Evolutionary conservation across 2,113 vertebrate genomes (phyloP).

Genomic region (Gymnarchus niloticus): DNA sequence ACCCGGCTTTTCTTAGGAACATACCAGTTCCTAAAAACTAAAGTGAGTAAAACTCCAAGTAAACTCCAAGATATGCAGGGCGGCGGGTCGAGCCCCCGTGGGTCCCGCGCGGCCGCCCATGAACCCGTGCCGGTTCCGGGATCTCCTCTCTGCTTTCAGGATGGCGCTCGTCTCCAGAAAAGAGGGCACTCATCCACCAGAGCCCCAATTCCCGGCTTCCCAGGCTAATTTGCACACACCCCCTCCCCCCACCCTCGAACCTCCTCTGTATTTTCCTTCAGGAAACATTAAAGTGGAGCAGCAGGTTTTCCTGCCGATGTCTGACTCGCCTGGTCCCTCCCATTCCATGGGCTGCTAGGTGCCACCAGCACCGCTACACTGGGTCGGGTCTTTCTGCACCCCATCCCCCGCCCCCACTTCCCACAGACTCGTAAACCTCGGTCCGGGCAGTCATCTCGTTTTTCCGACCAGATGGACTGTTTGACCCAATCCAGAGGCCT

Average conservation of each 20-base stretch:
- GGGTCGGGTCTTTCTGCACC: not conserved
- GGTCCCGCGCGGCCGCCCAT: too few relatives aligned
- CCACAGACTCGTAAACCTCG: not conserved
- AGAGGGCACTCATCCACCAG: constrained; percentile 9
- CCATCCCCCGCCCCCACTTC: not conserved
- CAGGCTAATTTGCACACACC: constrained; percentile 9
- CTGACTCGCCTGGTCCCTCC: not conserved
- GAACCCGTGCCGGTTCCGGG: not conserved
- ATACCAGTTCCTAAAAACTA: too few relatives aligned
- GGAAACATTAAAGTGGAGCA: constrained; percentile 23
- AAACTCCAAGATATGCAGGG: not conserved
- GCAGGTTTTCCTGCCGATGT: not conserved
- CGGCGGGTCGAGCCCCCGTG: too few relatives aligned
- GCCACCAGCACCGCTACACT: not conserved
- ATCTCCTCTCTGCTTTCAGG: not conserved
- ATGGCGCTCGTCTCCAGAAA: not conserved
- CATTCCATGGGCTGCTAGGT: not conserved
- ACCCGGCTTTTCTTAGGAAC: not conserved
- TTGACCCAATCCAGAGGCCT: not conserved
- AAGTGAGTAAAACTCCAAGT: too few relatives aligned
- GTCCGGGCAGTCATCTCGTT: not conserved
- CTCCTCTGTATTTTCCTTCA: constrained; percentile 7
- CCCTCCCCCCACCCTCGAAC: not conserved
- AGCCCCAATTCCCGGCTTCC: constrained; percentile 20
- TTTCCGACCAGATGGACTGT: not conserved